These are phyloP conservation scores for Thrips palmi DNA, from an alignment of 1,140 invertebrate species.

Conservation along the genomic window DNA sequence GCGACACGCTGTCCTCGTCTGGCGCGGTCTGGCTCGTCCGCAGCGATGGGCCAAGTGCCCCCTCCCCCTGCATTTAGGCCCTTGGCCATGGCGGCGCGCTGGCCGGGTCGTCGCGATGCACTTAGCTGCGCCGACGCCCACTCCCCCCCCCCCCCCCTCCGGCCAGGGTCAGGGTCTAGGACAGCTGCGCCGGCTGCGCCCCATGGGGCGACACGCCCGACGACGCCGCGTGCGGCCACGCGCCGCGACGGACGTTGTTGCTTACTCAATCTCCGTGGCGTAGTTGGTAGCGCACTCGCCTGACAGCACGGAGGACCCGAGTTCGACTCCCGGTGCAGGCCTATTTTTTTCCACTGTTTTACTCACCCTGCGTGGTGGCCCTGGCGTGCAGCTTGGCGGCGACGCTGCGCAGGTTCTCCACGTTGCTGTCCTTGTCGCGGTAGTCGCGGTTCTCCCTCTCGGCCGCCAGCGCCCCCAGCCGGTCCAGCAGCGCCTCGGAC, in stretches of 20 bases:
- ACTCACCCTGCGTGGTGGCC: conserved; percentile 14
- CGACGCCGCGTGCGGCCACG: not conserved
- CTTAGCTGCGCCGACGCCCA: too few species aligned
- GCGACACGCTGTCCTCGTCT: too few species aligned
- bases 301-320: conserved; percentile 34
- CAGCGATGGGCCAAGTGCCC: too few species aligned
- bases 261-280: conserved; percentile 25
- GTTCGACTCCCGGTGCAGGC: conserved; percentile 25
- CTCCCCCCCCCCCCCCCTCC: too few species aligned
- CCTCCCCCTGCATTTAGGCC: too few species aligned
- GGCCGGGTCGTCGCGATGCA: too few species aligned
- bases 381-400: conserved; percentile 21
- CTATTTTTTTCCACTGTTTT: conserved; percentile 2
- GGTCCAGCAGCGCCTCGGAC: conserved; percentile 23
- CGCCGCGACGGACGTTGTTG: conserved; percentile 19
- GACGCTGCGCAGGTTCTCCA: conserved; percentile 28
- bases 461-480: conserved; percentile 19
- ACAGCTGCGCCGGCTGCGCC: conserved; percentile 2
- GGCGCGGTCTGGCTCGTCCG: too few species aligned
- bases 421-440: conserved; percentile 14
- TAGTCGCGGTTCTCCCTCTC: too few species aligned
- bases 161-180: conserved; percentile 1
- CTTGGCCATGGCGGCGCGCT: too few species aligned
- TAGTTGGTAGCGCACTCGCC: conserved; percentile 31
- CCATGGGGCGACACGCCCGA: conserved; percentile 1